A percentile compares a stretch with the other conserved stretches of the same genome.
Evolutionary conservation across 2,888 invertebrate genomes (phyloP).

Genomic region (Yponomeuta sedellus): DNA sequence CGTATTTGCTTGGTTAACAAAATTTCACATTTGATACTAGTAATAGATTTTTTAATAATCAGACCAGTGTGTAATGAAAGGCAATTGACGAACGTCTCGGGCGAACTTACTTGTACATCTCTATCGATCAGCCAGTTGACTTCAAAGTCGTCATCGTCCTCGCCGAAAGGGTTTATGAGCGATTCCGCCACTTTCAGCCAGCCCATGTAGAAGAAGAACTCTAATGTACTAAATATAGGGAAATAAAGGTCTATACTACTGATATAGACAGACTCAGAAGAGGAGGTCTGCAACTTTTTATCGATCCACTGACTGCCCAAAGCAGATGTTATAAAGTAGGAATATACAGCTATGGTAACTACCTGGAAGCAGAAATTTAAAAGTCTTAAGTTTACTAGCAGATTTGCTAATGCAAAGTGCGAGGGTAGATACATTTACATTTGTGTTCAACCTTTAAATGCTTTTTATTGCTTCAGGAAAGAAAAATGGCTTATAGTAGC

Average conservation of each 20-base stretch:
- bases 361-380: conserved; percentile 68
- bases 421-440: background rate
- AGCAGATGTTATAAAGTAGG: conserved; percentile 91
- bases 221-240: conserved; percentile 91
- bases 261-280: conserved; percentile 44
- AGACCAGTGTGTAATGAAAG: too few relatives aligned
- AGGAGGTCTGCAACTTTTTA: conserved; percentile 52
- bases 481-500: too few relatives aligned
- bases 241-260: conserved; percentile 90
- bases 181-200: conserved; percentile 96
- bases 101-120: conserved; percentile 83
- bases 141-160: conserved; percentile 94
- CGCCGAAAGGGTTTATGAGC: conserved; percentile 93
- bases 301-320: conserved; percentile 93
- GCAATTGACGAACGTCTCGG: background rate
- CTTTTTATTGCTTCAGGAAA: too few relatives aligned
- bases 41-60: too few relatives aligned
- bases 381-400: background rate
- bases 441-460: background rate
- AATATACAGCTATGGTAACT: conserved; percentile 94
- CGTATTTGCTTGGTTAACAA: too few relatives aligned
- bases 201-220: conserved; percentile 92
- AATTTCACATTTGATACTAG: too few relatives aligned
- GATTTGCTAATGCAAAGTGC: background rate
- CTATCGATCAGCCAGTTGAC: conserved; percentile 96